Percentiles rank a stretch among this genome's conserved stretches.
These are phyloP conservation scores for Drosophila tropicalis DNA, from an alignment of 1,140 invertebrate genomes.

Conservation along the genomic window DNA sequence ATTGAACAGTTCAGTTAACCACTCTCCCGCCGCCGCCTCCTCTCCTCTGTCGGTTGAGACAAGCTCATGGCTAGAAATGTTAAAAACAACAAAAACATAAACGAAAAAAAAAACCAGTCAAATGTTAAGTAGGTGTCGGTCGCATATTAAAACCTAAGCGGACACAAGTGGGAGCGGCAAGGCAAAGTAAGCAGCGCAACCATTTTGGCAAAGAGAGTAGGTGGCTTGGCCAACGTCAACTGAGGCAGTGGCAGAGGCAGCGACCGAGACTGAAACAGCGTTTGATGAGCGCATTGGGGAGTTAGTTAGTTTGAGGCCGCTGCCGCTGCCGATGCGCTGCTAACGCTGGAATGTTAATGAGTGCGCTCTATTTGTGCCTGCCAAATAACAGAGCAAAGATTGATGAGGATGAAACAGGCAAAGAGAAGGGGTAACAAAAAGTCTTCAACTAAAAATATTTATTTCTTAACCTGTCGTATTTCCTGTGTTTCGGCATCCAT, in stretches of 20 bases:
- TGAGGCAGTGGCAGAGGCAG: conserved; percentile 19
- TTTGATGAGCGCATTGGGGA: conserved; percentile 61
- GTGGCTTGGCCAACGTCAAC: conserved; percentile 47
- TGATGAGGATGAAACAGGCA: background rate
- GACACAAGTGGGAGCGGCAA: conserved; percentile 42
- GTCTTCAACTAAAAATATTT: conserved; percentile 41
- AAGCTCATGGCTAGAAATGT: conserved; percentile 3
- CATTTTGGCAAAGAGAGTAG: conserved; percentile 81
- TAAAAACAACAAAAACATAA: background rate
- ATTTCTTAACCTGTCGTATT: conserved; percentile 77
- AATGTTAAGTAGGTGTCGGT: conserved; percentile 78
- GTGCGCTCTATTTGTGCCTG: conserved; percentile 56
- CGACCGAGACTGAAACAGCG: conserved; percentile 27
- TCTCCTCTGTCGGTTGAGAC: background rate
- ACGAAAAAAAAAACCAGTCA: conserved; percentile 61
- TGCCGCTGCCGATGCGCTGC: conserved; percentile 34
- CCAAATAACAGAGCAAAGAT: conserved; percentile 11
- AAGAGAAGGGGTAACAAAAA: conserved; percentile 1
- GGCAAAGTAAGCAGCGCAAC: conserved; percentile 53
- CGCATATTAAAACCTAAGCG: conserved; percentile 69
- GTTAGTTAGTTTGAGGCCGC: conserved; percentile 27
- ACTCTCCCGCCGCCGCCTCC: conserved; percentile 16
- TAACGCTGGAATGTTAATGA: conserved; percentile 75
- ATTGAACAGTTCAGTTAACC: conserved; percentile 41
- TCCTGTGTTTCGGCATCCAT: conserved; percentile 82